phyloP scores from a whole-genome alignment of 2,797 vertebrate species.

The Monodelphis domestica region DNA sequence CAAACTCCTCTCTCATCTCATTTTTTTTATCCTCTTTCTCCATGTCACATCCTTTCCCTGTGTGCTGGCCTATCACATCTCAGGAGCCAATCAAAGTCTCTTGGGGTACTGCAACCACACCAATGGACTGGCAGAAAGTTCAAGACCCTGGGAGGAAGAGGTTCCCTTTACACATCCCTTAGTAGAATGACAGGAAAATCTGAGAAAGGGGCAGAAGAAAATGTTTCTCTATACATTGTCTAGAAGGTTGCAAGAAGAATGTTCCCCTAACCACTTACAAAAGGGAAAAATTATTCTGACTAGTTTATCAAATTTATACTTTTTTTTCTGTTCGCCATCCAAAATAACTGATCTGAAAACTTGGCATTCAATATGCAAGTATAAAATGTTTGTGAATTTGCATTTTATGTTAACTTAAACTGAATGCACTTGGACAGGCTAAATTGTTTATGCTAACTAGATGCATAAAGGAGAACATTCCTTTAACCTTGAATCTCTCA shows the following conservation, averaged over 20 bases:
- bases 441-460: slow-evolving; percentile 29
- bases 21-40: too few relatives aligned
- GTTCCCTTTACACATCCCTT: too few relatives aligned
- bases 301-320: neutral
- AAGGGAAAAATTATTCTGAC: neutral
- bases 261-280: neutral
- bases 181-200: neutral
- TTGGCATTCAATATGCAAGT: neutral
- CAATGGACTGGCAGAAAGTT: too few relatives aligned
- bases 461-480: neutral
- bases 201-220: neutral
- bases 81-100: too few relatives aligned
- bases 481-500: slow-evolving; percentile 17
- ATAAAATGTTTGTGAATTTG: neutral
- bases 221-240: neutral
- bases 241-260: slow-evolving; percentile 7
- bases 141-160: too few relatives aligned
- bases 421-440: slow-evolving; percentile 1
- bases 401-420: neutral
- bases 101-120: too few relatives aligned
- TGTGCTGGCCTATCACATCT: too few relatives aligned
- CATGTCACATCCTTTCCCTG: too few relatives aligned
- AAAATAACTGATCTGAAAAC: slow-evolving; percentile 37
- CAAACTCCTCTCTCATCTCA: too few relatives aligned
- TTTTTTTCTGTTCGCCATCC: neutral